Base-by-base conservation (phyloP, 2,888 invertebrate genomes). In the Tetranychus truncatus region DNA sequence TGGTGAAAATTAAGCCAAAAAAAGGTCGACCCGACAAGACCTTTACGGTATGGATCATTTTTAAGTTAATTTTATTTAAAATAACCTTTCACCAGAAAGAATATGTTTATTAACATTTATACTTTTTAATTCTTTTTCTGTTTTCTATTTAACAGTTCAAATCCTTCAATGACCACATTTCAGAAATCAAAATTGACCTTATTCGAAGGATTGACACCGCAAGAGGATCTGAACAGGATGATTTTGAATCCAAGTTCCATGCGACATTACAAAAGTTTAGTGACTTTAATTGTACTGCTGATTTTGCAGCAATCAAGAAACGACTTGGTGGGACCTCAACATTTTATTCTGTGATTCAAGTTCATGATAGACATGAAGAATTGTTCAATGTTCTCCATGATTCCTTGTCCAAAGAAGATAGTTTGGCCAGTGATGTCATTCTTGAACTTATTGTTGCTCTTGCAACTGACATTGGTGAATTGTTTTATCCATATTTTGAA, bases 231-330 rank as follows among this genome's bases (percentile, higher is more conserved):
- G 45, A 18, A 18, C 44, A 93, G 83, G 90, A 94, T 1, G 89
- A 88, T 79, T 88, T 88, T 74, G 82, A 82, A 20, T 91, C 92
- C 0, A 89, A 88, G 81, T 94, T 96, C 82, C 86, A 88, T 80
- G 87, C 91, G 82, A 87, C 91, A 0, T 82, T 95, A 34, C 87
- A 88, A 78, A 95, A 95, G 85, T 96, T 95, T 94, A 88, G 88
- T 81, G 90, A 89, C 2, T 86, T 95, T 34, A 95, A 95, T 83
- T 86, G 92, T 77, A 90, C 92, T 0, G 88, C 91, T 79, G 89
- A 89, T 81, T 95, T 89, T 82, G 87, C 79, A 72, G 85, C 86
- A 74, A 91, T 95, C 80, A 87, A 88, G 77, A 88, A 87, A 78
- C 89, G 91, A 81, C 87, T 92, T 4, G 87, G 87, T 77, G 86